phyloP scores from a whole-genome alignment of 2,888 invertebrate species.

The Sinopyrophorus schimmeli region DNA sequence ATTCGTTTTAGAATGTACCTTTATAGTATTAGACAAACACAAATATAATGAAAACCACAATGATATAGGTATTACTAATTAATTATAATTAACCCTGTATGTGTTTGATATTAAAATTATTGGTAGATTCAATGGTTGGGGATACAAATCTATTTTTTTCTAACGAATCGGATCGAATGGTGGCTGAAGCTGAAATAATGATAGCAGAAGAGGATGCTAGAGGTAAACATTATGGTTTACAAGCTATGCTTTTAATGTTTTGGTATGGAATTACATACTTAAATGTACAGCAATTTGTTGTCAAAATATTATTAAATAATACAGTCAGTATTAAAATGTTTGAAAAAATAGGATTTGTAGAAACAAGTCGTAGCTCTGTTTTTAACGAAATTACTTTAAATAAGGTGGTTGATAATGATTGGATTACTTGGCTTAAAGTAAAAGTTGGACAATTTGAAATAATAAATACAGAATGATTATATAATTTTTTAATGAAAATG shows the following conservation, averaged over 20 bases:
- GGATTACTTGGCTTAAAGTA: slow-evolving; percentile 63
- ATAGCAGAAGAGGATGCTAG: slow-evolving; percentile 78
- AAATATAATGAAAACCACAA: slow-evolving; percentile 58
- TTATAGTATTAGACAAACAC: slow-evolving; percentile 76
- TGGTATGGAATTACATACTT: slow-evolving; percentile 74
- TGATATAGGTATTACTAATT: slow-evolving; percentile 65
- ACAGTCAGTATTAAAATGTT: slow-evolving; percentile 78
- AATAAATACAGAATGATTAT: too few species aligned
- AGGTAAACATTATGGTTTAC: slow-evolving; percentile 77
- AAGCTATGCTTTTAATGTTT: slow-evolving; percentile 81
- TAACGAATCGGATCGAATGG: slow-evolving; percentile 55
- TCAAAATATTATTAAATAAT: slow-evolving; percentile 81
- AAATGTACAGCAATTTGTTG: slow-evolving; percentile 67
- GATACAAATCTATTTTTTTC: slow-evolving; percentile 91
- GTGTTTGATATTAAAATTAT: background rate
- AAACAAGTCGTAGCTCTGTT: slow-evolving; percentile 68
- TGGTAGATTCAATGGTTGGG: slow-evolving; percentile 77
- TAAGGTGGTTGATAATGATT: slow-evolving; percentile 62
- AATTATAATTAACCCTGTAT: slow-evolving; percentile 29
- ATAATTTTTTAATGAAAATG: too few species aligned
- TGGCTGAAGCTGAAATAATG: slow-evolving; percentile 91
- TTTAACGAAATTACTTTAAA: slow-evolving; percentile 82
- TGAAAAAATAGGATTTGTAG: slow-evolving; percentile 73
- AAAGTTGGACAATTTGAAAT: slow-evolving; percentile 42
- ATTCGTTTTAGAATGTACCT: slow-evolving; percentile 80